These are phyloP conservation scores for Porites lobata DNA, from an alignment of 92 coral and sea anemone species.

Conservation along the genomic window DNA sequence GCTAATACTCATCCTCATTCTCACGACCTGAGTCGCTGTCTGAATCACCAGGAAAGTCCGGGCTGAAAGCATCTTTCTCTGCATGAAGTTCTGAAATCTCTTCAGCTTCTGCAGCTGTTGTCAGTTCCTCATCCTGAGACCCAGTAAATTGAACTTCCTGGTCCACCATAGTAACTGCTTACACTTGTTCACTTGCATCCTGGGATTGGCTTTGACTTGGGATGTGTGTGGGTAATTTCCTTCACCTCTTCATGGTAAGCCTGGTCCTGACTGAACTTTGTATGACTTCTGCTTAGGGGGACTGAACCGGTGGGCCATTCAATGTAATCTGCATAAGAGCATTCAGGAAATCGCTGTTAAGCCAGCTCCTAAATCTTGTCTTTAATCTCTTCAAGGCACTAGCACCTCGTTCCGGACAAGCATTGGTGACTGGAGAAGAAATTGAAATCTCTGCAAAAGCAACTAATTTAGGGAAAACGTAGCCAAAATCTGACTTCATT, in stretches of 20 bases:
- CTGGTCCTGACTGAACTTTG: slow-evolving; percentile 17
- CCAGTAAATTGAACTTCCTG: slow-evolving; percentile 10
- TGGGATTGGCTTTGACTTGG: background rate
- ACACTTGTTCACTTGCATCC: slow-evolving; percentile 10
- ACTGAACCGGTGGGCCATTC: slow-evolving; percentile 17
- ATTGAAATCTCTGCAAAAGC: background rate
- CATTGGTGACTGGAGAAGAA: background rate
- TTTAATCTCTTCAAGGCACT: slow-evolving; percentile 4
- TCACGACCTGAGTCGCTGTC: slow-evolving; percentile 14
- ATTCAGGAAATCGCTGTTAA: slow-evolving; percentile 5
- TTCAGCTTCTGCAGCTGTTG: slow-evolving; percentile 12
- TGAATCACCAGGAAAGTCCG: slow-evolving; percentile 11
- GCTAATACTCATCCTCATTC: background rate
- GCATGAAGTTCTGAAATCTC: slow-evolving; percentile 1
- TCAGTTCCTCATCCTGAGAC: background rate
- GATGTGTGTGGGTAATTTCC: slow-evolving; percentile 1
- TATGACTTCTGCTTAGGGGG: too few species aligned
- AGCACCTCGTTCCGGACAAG: background rate
- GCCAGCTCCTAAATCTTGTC: slow-evolving; percentile 11
- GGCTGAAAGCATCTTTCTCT: slow-evolving; percentile 12
- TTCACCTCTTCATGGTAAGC: slow-evolving; percentile 1
- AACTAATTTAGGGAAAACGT: background rate
- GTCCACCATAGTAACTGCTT: slow-evolving; percentile 11
- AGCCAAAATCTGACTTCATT: too few species aligned
- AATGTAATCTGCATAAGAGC: slow-evolving; percentile 2